These are phyloP conservation scores for Diaprepes abbreviatus DNA, from an alignment of 2,888 invertebrate genomes.

Conservation along the genomic window DNA sequence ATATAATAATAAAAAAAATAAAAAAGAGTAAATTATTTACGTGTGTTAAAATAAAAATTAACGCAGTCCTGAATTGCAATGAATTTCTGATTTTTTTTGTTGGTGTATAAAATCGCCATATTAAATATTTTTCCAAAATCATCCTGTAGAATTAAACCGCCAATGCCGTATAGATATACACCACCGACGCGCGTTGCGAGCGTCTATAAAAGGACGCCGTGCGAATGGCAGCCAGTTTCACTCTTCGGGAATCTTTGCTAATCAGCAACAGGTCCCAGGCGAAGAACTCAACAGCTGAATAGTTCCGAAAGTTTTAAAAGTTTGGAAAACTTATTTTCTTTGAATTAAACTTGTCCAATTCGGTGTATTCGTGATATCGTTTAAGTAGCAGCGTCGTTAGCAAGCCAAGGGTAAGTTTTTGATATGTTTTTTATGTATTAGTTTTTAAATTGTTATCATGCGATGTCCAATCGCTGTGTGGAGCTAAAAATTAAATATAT, in stretches of 20 bases:
- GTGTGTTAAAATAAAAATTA: too few relatives aligned
- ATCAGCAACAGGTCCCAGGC: constrained; percentile 44
- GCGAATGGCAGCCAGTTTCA: constrained; percentile 56
- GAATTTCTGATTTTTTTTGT: too few relatives aligned
- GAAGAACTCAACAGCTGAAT: constrained; percentile 22
- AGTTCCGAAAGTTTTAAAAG: constrained; percentile 25
- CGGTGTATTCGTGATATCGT: background rate
- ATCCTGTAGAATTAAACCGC: background rate
- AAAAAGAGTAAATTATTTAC: too few relatives aligned
- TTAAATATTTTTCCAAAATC: background rate
- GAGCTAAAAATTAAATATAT: too few relatives aligned
- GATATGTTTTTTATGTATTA: too few relatives aligned
- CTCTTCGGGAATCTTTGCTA: constrained; percentile 47
- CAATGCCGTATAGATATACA: constrained; percentile 18
- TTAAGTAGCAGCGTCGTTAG: background rate
- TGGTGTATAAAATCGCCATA: too few relatives aligned
- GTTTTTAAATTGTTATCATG: too few relatives aligned
- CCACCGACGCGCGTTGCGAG: constrained; percentile 57
- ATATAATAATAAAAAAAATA: too few relatives aligned
- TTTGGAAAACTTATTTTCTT: constrained; percentile 6
- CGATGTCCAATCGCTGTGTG: too few relatives aligned
- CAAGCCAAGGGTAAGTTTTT: background rate
- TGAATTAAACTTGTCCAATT: background rate
- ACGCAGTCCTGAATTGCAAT: too few relatives aligned
- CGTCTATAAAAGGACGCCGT: constrained; percentile 56